These are phyloP conservation scores for Oncorhynchus gorbuscha DNA, from an alignment of 2,113 vertebrate species.

Conservation along the genomic window DNA sequence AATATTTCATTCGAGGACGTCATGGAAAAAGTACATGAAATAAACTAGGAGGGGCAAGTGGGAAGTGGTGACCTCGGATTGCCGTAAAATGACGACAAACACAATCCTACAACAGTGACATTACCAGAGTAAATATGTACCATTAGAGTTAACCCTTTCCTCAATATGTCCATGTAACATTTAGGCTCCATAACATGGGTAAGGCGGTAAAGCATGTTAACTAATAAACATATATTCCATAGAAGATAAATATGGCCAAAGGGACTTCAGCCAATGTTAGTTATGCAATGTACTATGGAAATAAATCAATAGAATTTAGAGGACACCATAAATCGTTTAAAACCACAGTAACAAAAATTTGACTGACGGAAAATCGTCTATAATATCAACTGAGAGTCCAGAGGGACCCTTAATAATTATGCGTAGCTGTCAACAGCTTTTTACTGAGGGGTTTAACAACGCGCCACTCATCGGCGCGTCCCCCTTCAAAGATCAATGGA, in stretches of 20 bases:
- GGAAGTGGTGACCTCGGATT: conserved; percentile 31
- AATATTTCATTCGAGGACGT: conserved; percentile 84
- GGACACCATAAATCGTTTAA: not conserved
- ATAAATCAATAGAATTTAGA: not conserved
- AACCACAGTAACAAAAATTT: not conserved
- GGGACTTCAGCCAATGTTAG: not conserved
- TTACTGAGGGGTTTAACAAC: conserved; percentile 28
- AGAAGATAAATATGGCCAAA: conserved; percentile 6
- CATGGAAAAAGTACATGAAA: conserved; percentile 83
- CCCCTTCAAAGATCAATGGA: conserved; percentile 6
- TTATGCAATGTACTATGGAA: not conserved
- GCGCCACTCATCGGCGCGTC: conserved; percentile 23
- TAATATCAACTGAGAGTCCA: conserved; percentile 19
- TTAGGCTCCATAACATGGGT: too few relatives aligned
- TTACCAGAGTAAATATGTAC: too few relatives aligned
- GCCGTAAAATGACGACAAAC: conserved; percentile 46
- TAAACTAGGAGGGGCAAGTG: conserved; percentile 51
- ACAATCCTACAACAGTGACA: not conserved
- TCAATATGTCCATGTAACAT: too few relatives aligned
- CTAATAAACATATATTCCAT: too few relatives aligned
- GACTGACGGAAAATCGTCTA: conserved; percentile 10
- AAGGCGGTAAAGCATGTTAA: too few relatives aligned
- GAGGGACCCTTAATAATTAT: conserved; percentile 15
- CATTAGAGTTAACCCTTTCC: too few relatives aligned
- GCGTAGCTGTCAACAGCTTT: conserved; percentile 22